These are phyloP conservation scores for Hydrozoanthus tunicans DNA, from an alignment of 64 coral and sea anemone genomes.

Conservation along the genomic window DNA sequence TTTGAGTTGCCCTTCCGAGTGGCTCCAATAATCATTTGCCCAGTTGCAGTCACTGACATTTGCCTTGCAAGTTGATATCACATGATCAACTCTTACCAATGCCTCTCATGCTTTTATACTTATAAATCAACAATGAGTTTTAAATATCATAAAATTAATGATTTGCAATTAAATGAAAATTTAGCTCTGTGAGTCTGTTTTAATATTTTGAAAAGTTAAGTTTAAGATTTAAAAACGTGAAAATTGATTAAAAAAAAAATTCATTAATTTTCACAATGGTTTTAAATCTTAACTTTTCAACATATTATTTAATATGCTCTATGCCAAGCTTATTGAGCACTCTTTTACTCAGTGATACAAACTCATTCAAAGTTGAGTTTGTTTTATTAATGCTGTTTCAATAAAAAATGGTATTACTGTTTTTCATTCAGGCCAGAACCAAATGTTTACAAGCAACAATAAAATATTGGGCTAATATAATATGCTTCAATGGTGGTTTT, in stretches of 20 bases:
- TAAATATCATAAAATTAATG: constrained; percentile 8
- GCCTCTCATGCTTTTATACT: constrained; percentile 3
- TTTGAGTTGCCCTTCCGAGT: not conserved
- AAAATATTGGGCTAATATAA: constrained; percentile 18
- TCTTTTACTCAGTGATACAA: not conserved
- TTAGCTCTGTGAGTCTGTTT: not conserved
- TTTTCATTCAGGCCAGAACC: not conserved
- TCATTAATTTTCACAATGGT: too few species aligned
- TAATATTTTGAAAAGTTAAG: not conserved
- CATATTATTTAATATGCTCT: not conserved
- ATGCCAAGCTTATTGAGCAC: not conserved
- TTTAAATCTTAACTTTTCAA: not conserved
- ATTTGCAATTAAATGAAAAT: constrained; percentile 16
- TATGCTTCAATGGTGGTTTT: constrained; percentile 19
- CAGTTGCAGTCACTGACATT: not conserved
- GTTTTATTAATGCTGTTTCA: not conserved
- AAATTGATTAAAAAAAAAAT: too few species aligned
- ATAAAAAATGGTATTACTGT: not conserved
- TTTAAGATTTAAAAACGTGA: too few species aligned
- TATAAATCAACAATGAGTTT: not conserved
- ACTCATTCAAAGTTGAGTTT: not conserved
- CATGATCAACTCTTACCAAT: constrained; percentile 4
- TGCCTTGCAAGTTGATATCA: not conserved
- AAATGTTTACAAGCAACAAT: constrained; percentile 16
- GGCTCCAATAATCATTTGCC: not conserved